These are phyloP conservation scores for Acipenser ruthenus DNA, from an alignment of 2,797 vertebrate species.

Conservation along the genomic window DNA sequence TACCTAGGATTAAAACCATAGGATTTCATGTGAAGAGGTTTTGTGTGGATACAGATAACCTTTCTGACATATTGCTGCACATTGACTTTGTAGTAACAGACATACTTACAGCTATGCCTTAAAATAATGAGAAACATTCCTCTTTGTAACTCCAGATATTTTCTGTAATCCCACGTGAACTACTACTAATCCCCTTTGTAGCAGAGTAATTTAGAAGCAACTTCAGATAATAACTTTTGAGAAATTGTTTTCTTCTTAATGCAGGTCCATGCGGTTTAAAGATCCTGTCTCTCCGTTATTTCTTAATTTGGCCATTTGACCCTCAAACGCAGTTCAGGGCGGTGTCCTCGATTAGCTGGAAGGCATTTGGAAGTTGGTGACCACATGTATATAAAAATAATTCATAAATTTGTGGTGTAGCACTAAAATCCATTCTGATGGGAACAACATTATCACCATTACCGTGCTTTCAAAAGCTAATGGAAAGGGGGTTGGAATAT, in stretches of 20 bases:
- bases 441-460: constrained; percentile 41
- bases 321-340: constrained; percentile 56
- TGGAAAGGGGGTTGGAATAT: constrained; percentile 32
- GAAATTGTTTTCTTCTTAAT: not conserved
- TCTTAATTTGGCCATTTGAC: constrained; percentile 24
- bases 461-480: constrained; percentile 40
- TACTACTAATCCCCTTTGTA: not conserved
- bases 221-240: not conserved
- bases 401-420: constrained; percentile 34
- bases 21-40: too few species aligned
- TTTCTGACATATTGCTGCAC: not conserved
- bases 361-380: constrained; percentile 40
- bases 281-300: not conserved
- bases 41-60: not conserved
- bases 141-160: not conserved
- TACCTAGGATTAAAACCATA: too few species aligned
- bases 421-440: constrained; percentile 40
- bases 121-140: not conserved
- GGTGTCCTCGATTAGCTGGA: constrained; percentile 48
- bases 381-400: constrained; percentile 31
- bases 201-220: not conserved
- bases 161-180: not conserved
- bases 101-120: not conserved
- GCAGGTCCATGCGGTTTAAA: too few species aligned
- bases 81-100: not conserved